A percentile compares a stretch with the other conserved stretches of the same genome.
Conservation (phyloP, 2,113 vertebrate species). For the Platysteira castanea region DNA sequence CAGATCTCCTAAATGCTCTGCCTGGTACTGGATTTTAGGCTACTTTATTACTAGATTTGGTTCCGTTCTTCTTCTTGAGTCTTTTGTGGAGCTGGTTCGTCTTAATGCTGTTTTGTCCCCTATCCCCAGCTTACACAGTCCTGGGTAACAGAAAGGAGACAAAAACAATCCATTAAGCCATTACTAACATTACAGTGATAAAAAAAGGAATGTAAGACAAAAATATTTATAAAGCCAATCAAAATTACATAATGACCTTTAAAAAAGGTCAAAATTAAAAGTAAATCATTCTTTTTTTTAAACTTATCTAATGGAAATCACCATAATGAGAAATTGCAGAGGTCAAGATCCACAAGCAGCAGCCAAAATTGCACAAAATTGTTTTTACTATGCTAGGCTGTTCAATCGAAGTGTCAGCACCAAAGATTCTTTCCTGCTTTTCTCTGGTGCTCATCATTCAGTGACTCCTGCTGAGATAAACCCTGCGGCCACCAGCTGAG, state of each 20-base stretch:
- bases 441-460: neutral
- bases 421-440: neutral
- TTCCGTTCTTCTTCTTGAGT: neutral
- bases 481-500: neutral
- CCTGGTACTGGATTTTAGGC: neutral
- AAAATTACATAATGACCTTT: neutral
- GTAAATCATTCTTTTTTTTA: neutral
- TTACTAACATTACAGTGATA: neutral
- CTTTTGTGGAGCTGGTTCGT: neutral
- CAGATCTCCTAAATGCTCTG: neutral
- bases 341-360: neutral
- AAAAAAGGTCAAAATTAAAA: neutral
- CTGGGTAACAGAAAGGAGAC: neutral
- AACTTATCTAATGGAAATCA: neutral
- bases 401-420: rapidly evolving
- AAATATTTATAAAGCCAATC: neutral
- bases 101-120: neutral
- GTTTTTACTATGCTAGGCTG: neutral
- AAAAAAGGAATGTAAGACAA: neutral
- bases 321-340: neutral
- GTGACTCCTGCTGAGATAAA: neutral
- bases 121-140: neutral
- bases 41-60: neutral
- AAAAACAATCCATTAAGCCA: neutral
- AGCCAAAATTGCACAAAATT: neutral